Percentiles rank a stretch among this genome's conserved stretches.
Evolutionary conservation across 30 jellyfish, hydroid and myxozoan genomes (phyloP).

Genomic region (Hydractinia echinata): DNA sequence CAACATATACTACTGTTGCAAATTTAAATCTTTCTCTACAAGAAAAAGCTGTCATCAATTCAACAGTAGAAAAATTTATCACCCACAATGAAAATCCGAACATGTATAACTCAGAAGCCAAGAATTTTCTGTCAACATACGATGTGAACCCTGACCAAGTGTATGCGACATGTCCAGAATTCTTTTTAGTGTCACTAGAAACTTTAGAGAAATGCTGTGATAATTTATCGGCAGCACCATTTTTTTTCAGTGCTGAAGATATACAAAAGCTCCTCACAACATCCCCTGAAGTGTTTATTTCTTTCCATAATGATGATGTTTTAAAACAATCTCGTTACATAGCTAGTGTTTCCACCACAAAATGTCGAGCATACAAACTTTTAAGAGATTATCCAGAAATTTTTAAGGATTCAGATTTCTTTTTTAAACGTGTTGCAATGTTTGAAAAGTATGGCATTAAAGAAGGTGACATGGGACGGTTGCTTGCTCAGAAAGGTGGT

Average conservation of each 20-base stretch:
- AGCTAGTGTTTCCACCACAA: neutral
- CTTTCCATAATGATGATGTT: neutral
- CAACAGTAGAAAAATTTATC: neutral
- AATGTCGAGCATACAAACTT: conserved; percentile 18
- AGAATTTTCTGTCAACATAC: neutral
- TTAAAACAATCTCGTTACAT: neutral
- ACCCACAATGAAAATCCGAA: too few species aligned
- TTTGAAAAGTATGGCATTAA: conserved; percentile 19
- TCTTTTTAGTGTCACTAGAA: conserved; percentile 2
- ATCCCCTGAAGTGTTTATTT: conserved; percentile 21
- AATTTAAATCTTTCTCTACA: neutral
- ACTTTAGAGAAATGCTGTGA: conserved; percentile 10
- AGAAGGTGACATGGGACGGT: conserved; percentile 15
- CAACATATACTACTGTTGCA: neutral
- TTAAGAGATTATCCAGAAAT: conserved; percentile 23
- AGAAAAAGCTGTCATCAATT: neutral
- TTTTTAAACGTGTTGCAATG: conserved; percentile 1
- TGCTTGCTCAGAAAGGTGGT: conserved; percentile 24
- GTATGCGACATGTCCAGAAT: conserved; percentile 20
- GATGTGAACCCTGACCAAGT: neutral
- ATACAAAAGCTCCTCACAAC: conserved; percentile 17
- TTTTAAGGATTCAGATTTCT: neutral
- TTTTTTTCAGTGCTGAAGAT: conserved; percentile 20
- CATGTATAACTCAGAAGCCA: neutral
- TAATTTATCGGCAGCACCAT: neutral